Percentiles rank a stretch among this genome's conserved stretches.
These are phyloP conservation scores for Cephus cinctus DNA, from an alignment of 1,140 invertebrate genomes.

Conservation along the genomic window DNA sequence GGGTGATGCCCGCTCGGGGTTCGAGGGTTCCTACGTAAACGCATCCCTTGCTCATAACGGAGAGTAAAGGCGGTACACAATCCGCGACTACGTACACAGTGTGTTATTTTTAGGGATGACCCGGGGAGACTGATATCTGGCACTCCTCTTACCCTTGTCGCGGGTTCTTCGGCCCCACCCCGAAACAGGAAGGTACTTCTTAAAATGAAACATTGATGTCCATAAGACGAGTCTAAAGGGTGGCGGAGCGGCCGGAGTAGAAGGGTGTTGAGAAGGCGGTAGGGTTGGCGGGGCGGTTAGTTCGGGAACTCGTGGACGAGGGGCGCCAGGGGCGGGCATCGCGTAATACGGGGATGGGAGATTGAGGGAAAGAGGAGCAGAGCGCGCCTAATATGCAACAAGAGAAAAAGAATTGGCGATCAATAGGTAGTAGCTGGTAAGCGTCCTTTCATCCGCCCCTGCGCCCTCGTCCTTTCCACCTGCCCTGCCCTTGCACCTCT, in stretches of 20 bases:
- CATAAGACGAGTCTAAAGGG: constrained; percentile 37
- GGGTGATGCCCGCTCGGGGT: too few relatives aligned
- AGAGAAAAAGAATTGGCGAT: constrained; percentile 58
- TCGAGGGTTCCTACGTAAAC: too few relatives aligned
- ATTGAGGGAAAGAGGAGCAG: constrained; percentile 35
- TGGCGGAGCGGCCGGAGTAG: constrained; percentile 33
- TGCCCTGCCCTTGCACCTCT: constrained; percentile 32
- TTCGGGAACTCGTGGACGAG: constrained; percentile 1
- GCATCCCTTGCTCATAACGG: too few relatives aligned
- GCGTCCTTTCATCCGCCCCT: constrained; percentile 55
- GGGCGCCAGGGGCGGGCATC: not conserved
- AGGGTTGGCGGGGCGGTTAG: constrained; percentile 20
- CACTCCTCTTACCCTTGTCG: too few relatives aligned
- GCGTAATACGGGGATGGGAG: constrained; percentile 19
- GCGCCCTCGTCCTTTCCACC: constrained; percentile 46
- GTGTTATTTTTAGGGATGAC: too few relatives aligned
- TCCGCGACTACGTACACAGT: too few relatives aligned
- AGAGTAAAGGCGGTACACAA: too few relatives aligned
- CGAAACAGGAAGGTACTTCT: constrained; percentile 41
- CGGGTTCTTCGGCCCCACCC: constrained; percentile 28
- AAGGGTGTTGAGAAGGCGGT: constrained; percentile 19
- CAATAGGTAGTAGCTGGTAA: constrained; percentile 58
- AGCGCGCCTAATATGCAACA: constrained; percentile 57
- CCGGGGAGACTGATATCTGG: too few relatives aligned
- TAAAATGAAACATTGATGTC: constrained; percentile 50